Conservation (phyloP, 2,888 invertebrate species). For the Syritta pipiens region DNA sequence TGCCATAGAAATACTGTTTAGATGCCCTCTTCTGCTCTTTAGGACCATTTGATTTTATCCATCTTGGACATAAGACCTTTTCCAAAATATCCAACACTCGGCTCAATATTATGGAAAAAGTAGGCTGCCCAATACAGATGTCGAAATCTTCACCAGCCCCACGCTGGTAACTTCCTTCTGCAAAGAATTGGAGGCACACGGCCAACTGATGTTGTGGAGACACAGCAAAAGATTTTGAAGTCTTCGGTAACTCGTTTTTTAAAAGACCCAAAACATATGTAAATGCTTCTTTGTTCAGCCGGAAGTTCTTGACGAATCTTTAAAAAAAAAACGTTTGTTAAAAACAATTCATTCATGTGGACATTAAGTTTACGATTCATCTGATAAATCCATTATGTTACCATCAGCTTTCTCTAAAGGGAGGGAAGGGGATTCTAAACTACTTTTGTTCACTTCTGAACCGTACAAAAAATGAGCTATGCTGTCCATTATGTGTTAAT, state of each 20-base stretch:
- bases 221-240: background rate
- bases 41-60: background rate
- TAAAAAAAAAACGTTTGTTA: background rate
- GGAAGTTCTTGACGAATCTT: background rate
- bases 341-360: background rate
- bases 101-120: slow-evolving; percentile 16
- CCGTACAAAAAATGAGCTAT: background rate
- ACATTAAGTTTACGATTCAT: background rate
- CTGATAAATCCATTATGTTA: too few relatives aligned
- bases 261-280: too few relatives aligned
- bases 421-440: background rate
- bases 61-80: background rate
- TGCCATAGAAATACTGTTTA: slow-evolving; percentile 3
- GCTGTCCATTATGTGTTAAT: slow-evolving; percentile 3
- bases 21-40: slow-evolving; percentile 15
- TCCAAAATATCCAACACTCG: background rate
- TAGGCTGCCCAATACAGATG: slow-evolving; percentile 42
- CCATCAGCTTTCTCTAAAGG: too few relatives aligned
- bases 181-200: background rate
- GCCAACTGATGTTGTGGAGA: background rate
- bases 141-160: background rate
- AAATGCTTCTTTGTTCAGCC: too few relatives aligned
- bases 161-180: background rate
- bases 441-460: background rate
- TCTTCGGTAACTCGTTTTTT: background rate